phyloP scores from a whole-genome alignment of 2,888 invertebrate species.

The Epinotia nisella region DNA sequence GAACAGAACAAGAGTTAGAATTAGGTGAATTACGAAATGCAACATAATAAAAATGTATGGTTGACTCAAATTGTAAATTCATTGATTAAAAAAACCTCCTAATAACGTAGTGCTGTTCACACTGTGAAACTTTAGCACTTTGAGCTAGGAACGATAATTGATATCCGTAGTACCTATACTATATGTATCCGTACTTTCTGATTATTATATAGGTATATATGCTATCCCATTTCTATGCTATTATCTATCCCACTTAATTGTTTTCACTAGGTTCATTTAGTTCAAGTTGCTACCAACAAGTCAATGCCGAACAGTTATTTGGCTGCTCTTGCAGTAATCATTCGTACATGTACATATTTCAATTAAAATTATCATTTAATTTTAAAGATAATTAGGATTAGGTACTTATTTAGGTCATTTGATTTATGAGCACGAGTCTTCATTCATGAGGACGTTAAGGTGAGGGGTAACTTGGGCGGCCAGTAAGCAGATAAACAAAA shows the following conservation, averaged over 20 bases:
- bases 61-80: no score
- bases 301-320: background rate
- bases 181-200: background rate
- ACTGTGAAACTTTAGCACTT: background rate
- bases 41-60: no score
- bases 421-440: background rate
- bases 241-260: background rate
- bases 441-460: background rate
- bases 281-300: background rate
- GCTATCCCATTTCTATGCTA: background rate
- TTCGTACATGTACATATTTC: background rate
- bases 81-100: background rate
- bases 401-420: background rate
- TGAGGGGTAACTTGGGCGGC: background rate
- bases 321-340: no score
- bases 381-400: background rate
- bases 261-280: background rate
- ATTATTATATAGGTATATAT: background rate
- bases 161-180: no score
- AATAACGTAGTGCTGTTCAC: background rate
- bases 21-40: no score
- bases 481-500: conserved; percentile 11
- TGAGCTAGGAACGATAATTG: background rate
- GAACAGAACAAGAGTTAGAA: no score
- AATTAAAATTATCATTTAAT: background rate